Base-by-base conservation (phyloP, 2,888 invertebrate species). In the Lasioglossum villosulum region DNA sequence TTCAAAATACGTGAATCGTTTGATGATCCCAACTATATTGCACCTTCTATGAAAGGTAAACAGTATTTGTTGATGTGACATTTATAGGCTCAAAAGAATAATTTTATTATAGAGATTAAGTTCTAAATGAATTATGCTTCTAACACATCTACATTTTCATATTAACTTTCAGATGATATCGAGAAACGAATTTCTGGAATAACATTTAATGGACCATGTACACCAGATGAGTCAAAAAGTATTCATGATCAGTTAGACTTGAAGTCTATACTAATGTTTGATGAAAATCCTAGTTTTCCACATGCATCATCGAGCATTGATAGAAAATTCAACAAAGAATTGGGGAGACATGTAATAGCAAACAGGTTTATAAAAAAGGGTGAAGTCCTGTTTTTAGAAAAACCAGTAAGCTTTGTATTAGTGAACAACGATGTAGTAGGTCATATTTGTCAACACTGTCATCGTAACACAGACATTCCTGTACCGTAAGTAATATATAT, bases 361-460 rank as follows among this genome's bases (percentile, higher is more conserved):
- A 96, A 95, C 19, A 95, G 96, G 83, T 94, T 95, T 52, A 96
- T 97, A 4, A 94, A 95, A 14, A 96, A 96, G 73, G 98, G 98
- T 0, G 97, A 98, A 90, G 95, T 97, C 0, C 94, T 99, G 63
- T 97, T 98, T 94, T 96, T 97, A 0, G 99, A 99, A 94, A 96
- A 97, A 90, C 97, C 99, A 0, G 97, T 97, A 94, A 97, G 98
- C 1, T 97, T 98, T 95, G 97, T 98, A 3, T 96, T 96, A 86
- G 94, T 97, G 16, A 96, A 96, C 83, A 93, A 95, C 90, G 95
- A 95, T 86, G 93, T 95, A 45, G 95, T 95, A 89, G 95, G 96
- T 93, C 90, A 92, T 27, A 94, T 96, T 68, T 99, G 99, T 93
- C 97, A 97, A 90, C 96, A 97, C 91, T 99, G 99, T 90, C 94